These are phyloP conservation scores for Drosophila orosa DNA, from an alignment of 1,140 invertebrate genomes.

Conservation along the genomic window DNA sequence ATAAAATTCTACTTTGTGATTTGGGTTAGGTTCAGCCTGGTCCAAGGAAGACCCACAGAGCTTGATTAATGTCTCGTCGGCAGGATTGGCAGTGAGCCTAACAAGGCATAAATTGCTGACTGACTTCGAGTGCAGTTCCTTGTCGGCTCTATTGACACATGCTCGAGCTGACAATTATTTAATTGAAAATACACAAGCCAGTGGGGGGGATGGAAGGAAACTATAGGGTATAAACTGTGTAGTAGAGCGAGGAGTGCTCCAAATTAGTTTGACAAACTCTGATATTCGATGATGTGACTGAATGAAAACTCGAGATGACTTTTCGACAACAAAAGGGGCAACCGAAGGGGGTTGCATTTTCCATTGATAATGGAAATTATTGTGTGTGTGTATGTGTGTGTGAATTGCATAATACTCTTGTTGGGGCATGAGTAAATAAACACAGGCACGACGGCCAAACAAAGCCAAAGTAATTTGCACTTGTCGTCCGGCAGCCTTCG, in stretches of 20 bases:
- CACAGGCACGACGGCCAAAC: conserved; percentile 46
- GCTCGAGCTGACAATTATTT: conserved; percentile 55
- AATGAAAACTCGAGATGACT: conserved; percentile 29
- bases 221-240: background rate
- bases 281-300: conserved; percentile 34
- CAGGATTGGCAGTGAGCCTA: conserved; percentile 50
- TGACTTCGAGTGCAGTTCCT: conserved; percentile 24
- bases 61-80: conserved; percentile 53
- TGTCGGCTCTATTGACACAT: conserved; percentile 52
- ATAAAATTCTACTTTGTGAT: conserved; percentile 66
- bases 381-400: conserved; percentile 31
- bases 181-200: conserved; percentile 53
- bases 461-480: conserved; percentile 68
- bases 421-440: conserved; percentile 47
- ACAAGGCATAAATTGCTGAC: conserved; percentile 38
- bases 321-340: conserved; percentile 57
- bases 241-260: background rate
- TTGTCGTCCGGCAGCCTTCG: conserved; percentile 10
- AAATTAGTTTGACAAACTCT: conserved; percentile 63
- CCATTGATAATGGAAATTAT: conserved; percentile 61
- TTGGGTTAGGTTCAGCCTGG: conserved; percentile 23
- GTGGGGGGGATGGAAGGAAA: conserved; percentile 1
- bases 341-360: conserved; percentile 43
- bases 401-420: conserved; percentile 34
- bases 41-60: background rate